Base-by-base conservation (phyloP, 2,888 invertebrate species). In the Quadriops clusia region DNA sequence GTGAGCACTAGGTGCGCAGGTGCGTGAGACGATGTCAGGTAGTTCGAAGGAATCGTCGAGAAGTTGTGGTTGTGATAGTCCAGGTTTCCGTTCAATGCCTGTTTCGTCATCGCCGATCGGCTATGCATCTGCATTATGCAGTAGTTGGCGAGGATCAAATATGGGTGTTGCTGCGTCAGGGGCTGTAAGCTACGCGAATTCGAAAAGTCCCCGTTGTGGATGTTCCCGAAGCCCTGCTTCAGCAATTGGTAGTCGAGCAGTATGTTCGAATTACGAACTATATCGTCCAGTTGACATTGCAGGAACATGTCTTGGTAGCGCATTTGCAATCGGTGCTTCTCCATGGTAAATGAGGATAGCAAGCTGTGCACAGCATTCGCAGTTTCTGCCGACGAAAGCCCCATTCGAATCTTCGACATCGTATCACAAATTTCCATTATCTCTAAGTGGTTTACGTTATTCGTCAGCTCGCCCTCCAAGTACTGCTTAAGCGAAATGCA, bases 101-200 rank as follows among this genome's bases (percentile, higher is more conserved):
- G 70, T 48, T 70, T 72, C 36, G 68, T 64, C 12, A 74, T 54
- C 16, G 75, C 66, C 49, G 74, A 74, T 23, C 77, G 67, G 34
- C 75, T 72, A 54, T 76, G 77, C 36, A 80, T 55, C 51, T 77
- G 78, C 10, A 77, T 76, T 68, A 78, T 74, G 57, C 81, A 82
- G 53, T 80, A 81, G 54, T 82, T 82, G 30, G 78, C 78, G 37
- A 82, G 64, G 50, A 81, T 72, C 40, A 81, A 60, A 22, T 79
- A 70, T 4, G 79, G 78, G 50, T 80, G 78, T 44, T 74, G 73
- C 38, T 71, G 67, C 5, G 65, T 62, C 2, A 47, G 38, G 23
- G 46, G 41, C 25, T 56, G 43, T 34, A 51, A 36, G n/a, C 51
- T 38, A 42, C 61, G 44, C 42, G 53, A 46, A 47, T 54, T 52